Base-by-base conservation (phyloP, 30 jellyfish, hydroid and myxozoan genomes). In the Sanderia malayensis region DNA sequence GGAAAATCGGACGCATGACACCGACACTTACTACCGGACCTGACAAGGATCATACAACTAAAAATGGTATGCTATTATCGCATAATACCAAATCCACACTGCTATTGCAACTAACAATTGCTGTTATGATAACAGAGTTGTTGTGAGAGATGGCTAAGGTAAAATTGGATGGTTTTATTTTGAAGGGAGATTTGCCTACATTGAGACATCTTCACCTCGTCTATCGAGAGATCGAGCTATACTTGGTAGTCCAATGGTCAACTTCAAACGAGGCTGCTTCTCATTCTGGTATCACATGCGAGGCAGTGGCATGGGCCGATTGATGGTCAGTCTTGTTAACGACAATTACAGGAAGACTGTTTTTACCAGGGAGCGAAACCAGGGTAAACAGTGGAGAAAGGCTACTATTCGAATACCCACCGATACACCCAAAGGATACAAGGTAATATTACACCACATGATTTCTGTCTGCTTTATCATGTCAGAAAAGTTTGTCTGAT, bases 11-110 rank as follows among this genome's bases (percentile, higher is more conserved):
- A 65, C 57, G 61, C 22, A 58, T 59, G 20, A 90, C 98, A 20
- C 98, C 98, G 15, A 86, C 89, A 0, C 27, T 68, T 47, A 71
- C 81, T 32, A 83, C 98, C 19, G 94, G 98, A 10, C 98, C 95
- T n/a, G 31, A 44, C n/a, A 15, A 64, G 21, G 94, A 74, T 60
- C 98, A 90, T 47, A 83, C 95, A 2, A 68, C 94, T 0, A 28
- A 49, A 31, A 75, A 60, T 27, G 82, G 87, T 77, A 52, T 19
- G 44, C 19, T n/a, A n/a, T n/a, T n/a, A n/a, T n/a, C n/a, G n/a
- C n/a, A n/a, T n/a, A n/a, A n/a, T n/a, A n/a, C n/a, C n/a, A n/a
- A n/a, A n/a, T n/a, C n/a, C n/a, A n/a, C n/a, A n/a, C n/a, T n/a
- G n/a, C n/a, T n/a, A n/a, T n/a, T n/a, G n/a, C n/a, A n/a, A n/a